phyloP scores from a whole-genome alignment of 2,113 vertebrate species.

The Hemichromis elongatus region DNA sequence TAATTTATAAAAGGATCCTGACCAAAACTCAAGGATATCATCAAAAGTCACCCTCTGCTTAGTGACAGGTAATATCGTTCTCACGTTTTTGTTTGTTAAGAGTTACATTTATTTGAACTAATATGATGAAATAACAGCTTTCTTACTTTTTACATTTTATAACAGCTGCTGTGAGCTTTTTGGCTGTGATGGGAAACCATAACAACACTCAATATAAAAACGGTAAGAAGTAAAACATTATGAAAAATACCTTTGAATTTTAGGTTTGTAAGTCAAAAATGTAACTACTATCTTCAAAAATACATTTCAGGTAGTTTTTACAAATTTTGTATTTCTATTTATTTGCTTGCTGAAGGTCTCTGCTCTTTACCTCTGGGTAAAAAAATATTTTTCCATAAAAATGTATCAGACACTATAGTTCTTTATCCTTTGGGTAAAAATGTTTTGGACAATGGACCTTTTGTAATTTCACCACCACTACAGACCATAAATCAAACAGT shows the following conservation, averaged over 20 bases:
- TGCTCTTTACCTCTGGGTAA: not conserved
- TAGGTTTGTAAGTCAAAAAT: not conserved
- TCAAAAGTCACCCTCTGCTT: not conserved
- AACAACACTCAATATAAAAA: fast-evolving
- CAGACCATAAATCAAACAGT: not conserved
- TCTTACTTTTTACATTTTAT: not conserved
- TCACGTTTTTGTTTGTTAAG: not conserved
- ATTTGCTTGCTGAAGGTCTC: not conserved
- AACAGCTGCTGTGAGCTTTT: not conserved
- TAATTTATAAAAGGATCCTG: not conserved
- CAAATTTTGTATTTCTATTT: not conserved
- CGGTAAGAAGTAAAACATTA: too few species aligned
- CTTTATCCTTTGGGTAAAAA: not conserved
- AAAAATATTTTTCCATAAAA: not conserved
- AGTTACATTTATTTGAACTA: not conserved
- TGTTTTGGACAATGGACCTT: not conserved
- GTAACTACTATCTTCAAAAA: not conserved
- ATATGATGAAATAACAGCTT: not conserved
- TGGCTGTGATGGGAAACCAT: not conserved
- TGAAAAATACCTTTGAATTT: too few species aligned
- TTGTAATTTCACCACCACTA: not conserved
- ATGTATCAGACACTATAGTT: not conserved
- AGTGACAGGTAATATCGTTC: constrained; percentile 13
- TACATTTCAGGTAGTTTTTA: not conserved
- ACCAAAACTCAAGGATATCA: not conserved